Evolutionary conservation across 2,113 vertebrate species (phyloP).

Genomic region (Sterna hirundo): DNA sequence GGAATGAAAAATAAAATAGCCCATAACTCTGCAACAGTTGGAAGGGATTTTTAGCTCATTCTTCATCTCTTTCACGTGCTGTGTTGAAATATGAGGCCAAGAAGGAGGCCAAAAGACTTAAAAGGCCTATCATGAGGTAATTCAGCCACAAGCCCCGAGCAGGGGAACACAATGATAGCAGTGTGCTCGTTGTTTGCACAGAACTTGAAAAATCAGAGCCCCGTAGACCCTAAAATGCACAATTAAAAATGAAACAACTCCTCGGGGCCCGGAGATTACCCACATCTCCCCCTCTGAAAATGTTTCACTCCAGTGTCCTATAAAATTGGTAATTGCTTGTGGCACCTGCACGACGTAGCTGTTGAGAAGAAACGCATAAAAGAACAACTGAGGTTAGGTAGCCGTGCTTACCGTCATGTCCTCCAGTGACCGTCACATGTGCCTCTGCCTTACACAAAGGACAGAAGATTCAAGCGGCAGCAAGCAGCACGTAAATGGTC

Average conservation of each 20-base stretch:
- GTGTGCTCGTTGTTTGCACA: slow-evolving; percentile 55
- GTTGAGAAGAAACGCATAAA: neutral
- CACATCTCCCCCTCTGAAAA: slow-evolving; percentile 18
- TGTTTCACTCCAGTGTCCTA: slow-evolving; percentile 5
- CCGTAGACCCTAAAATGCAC: slow-evolving; percentile 35
- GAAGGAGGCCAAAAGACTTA: slow-evolving; percentile 54
- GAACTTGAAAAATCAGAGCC: slow-evolving; percentile 50
- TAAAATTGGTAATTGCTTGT: slow-evolving; percentile 28
- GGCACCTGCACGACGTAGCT: neutral
- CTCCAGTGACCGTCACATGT: neutral
- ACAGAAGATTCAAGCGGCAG: neutral
- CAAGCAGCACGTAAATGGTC: neutral
- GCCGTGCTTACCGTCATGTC: neutral
- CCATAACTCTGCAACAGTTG: slow-evolving; percentile 30
- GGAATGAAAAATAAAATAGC: slow-evolving; percentile 49
- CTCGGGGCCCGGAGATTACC: slow-evolving; percentile 1
- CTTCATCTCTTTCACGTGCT: slow-evolving; percentile 61
- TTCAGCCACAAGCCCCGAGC: slow-evolving; percentile 23
- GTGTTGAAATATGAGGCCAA: slow-evolving; percentile 64
- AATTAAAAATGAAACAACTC: slow-evolving; percentile 53
- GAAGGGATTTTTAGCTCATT: slow-evolving; percentile 49
- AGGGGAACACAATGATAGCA: slow-evolving; percentile 64
- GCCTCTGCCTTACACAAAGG: neutral
- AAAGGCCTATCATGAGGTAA: slow-evolving; percentile 69
- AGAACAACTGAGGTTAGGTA: neutral